phyloP scores from a whole-genome alignment of 30 jellyfish, hydroid and myxozoan genomes.

The Mastigias papua region DNA sequence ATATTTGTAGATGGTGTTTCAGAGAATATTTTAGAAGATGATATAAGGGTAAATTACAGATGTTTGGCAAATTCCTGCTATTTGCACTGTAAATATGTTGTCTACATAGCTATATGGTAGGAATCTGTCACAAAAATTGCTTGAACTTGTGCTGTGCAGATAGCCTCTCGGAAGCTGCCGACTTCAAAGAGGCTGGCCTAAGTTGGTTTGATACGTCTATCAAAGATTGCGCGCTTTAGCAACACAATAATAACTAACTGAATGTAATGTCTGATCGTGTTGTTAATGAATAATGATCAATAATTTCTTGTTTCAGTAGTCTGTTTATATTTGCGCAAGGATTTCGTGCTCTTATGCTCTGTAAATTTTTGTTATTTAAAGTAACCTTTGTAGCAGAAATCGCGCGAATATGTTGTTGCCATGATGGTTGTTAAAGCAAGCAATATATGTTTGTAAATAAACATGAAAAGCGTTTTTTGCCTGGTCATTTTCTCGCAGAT shows the following conservation, averaged over 20 bases:
- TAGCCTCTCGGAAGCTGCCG: too few species aligned
- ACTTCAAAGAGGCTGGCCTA: not conserved
- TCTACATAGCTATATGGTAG: too few species aligned
- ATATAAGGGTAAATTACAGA: too few species aligned
- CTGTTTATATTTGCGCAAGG: not conserved
- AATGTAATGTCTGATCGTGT: not conserved
- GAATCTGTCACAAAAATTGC: too few species aligned
- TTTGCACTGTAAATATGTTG: too few species aligned
- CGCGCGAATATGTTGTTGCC: not conserved
- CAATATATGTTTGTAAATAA: not conserved
- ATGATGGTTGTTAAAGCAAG: not conserved
- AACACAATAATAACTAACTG: not conserved
- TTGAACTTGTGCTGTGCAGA: too few species aligned
- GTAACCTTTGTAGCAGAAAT: not conserved
- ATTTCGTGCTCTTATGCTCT: not conserved
- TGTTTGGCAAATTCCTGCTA: too few species aligned
- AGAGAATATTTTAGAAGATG: too few species aligned
- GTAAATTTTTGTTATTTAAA: not conserved
- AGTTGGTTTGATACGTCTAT: not conserved
- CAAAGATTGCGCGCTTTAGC: not conserved
- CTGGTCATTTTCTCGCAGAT: not conserved
- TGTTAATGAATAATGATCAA: not conserved
- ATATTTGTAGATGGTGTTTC: too few species aligned
- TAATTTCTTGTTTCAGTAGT: not conserved
- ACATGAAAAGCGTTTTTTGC: not conserved